Percentiles rank a stretch among this genome's conserved stretches.
These are phyloP conservation scores for Bradypus variegatus DNA, from an alignment of 2,797 vertebrate species.

Conservation along the genomic window DNA sequence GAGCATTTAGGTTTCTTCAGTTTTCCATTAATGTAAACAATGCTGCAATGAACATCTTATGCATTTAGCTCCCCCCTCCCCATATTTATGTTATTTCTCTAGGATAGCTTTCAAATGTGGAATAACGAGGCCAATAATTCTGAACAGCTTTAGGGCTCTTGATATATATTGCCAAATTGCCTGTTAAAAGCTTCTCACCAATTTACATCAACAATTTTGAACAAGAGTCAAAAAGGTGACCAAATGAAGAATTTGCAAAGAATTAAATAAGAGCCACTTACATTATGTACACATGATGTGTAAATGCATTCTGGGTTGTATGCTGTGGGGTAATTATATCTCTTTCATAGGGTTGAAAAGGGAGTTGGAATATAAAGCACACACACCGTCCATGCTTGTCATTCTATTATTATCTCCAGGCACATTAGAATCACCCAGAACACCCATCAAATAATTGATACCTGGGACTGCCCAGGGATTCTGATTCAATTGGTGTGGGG, in stretches of 20 bases:
- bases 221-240: constrained; percentile 42
- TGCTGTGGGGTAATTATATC: background rate
- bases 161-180: constrained; percentile 48
- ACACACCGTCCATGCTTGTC: background rate
- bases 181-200: constrained; percentile 49
- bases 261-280: constrained; percentile 27
- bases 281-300: background rate
- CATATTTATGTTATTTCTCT: constrained; percentile 47
- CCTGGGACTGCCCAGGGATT: background rate
- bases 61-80: background rate
- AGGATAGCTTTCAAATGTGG: constrained; percentile 45
- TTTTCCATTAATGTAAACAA: constrained; percentile 54
- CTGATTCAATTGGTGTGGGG: background rate
- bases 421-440: background rate
- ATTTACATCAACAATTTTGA: constrained; percentile 56
- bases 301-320: background rate
- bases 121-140: constrained; percentile 34
- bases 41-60: constrained; percentile 30
- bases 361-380: background rate
- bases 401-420: background rate
- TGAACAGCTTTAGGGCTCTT: constrained; percentile 49
- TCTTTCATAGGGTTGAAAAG: background rate
- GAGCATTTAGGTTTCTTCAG: background rate
- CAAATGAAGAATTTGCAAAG: constrained; percentile 44
- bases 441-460: background rate